Evolutionary conservation across 1,140 invertebrate genomes (phyloP).

Genomic region (Tenebrio molitor): DNA sequence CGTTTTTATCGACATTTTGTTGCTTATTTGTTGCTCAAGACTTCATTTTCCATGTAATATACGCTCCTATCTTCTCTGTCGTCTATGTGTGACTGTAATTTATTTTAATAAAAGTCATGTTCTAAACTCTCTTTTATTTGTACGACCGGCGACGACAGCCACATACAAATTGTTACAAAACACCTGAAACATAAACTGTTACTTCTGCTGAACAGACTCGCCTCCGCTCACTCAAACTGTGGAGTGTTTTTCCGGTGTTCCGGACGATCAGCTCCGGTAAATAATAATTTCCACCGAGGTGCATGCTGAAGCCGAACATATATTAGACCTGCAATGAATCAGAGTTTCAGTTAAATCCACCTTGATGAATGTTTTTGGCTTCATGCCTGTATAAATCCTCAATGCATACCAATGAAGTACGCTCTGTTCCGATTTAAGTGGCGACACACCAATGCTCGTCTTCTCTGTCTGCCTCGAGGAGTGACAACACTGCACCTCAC

Average conservation of each 20-base stretch:
- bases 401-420: conserved; percentile 68
- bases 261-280: conserved; percentile 62
- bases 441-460: conserved; percentile 53
- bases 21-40: conserved; percentile 68
- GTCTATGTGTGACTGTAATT: conserved; percentile 68
- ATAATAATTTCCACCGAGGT: conserved; percentile 64
- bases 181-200: neutral
- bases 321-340: conserved; percentile 66
- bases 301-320: conserved; percentile 63
- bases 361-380: conserved; percentile 67
- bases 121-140: conserved; percentile 47
- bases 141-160: conserved; percentile 7
- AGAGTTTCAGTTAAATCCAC: conserved; percentile 67
- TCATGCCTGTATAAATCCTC: conserved; percentile 67
- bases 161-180: conserved; percentile 33
- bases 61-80: conserved; percentile 61
- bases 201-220: neutral
- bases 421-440: conserved; percentile 60
- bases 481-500: too few relatives aligned
- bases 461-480: conserved; percentile 56
- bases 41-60: conserved; percentile 64
- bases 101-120: conserved; percentile 68
- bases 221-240: neutral
- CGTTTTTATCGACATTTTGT: conserved; percentile 63
- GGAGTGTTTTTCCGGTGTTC: conserved; percentile 17